Percentiles rank a stretch among this genome's conserved stretches.
Evolutionary conservation across 2,888 invertebrate species (phyloP).

Genomic region (Horisme vitalbata): DNA sequence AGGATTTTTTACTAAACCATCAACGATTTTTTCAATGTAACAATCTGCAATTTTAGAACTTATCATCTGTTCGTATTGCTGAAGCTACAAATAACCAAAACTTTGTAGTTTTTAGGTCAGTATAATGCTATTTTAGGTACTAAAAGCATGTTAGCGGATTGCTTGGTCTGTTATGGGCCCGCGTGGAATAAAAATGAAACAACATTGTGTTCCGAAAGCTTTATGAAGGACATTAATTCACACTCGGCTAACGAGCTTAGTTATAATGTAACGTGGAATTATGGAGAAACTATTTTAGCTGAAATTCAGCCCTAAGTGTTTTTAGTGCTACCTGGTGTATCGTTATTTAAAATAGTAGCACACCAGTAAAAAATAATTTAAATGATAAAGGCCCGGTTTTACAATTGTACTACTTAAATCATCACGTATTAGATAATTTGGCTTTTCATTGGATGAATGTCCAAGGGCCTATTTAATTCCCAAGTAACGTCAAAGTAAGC

Average conservation of each 20-base stretch:
- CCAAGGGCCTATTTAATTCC: too few relatives aligned
- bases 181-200: slow-evolving; percentile 44
- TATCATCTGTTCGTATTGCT: too few relatives aligned
- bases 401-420: too few relatives aligned
- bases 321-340: slow-evolving; percentile 12
- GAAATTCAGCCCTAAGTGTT: slow-evolving; percentile 15
- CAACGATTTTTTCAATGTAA: too few relatives aligned
- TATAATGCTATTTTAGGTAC: neutral
- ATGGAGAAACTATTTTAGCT: slow-evolving; percentile 27
- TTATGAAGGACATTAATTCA: slow-evolving; percentile 41
- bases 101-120: too few relatives aligned
- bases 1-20: too few relatives aligned
- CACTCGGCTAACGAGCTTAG: slow-evolving; percentile 40
- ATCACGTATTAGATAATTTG: too few relatives aligned
- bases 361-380: neutral
- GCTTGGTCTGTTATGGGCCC: slow-evolving; percentile 27
- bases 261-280: slow-evolving; percentile 39
- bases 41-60: too few relatives aligned
- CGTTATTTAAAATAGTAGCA: slow-evolving; percentile 3
- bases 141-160: slow-evolving; percentile 2
- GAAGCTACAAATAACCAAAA: too few relatives aligned
- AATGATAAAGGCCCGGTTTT: too few relatives aligned
- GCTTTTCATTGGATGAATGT: too few relatives aligned
- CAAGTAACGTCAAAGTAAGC: too few relatives aligned
- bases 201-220: slow-evolving; percentile 42